Conservation (phyloP, 1,140 invertebrate species). For the Hycleus cichorii region DNA sequence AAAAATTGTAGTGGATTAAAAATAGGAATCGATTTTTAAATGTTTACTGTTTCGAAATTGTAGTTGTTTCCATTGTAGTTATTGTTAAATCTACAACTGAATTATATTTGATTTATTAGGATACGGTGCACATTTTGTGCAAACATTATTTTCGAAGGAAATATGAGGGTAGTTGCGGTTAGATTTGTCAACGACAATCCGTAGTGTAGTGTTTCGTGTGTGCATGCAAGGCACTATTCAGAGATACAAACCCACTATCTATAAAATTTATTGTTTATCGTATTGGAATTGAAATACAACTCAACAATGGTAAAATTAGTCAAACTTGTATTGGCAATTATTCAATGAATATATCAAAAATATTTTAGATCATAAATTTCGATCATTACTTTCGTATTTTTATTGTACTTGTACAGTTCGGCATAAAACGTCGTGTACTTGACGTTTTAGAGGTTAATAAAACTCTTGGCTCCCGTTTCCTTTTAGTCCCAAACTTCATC, state of each 20-base stretch:
- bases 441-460: conserved; percentile 22
- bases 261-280: no score
- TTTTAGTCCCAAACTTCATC: conserved; percentile 22
- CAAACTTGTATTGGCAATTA: no score
- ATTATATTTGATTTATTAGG: conserved; percentile 17
- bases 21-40: no score
- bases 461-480: conserved; percentile 17
- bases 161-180: conserved; percentile 21
- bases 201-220: conserved; percentile 15
- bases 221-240: conserved; percentile 2
- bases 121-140: conserved; percentile 8
- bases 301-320: no score
- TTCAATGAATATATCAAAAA: no score
- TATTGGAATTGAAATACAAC: no score
- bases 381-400: neutral
- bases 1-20: no score
- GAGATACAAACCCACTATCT: no score
- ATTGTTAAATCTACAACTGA: neutral
- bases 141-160: conserved; percentile 16
- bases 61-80: no score
- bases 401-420: conserved; percentile 11
- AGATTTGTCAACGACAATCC: conserved; percentile 21
- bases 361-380: no score
- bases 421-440: conserved; percentile 2
- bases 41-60: no score